phyloP scores from a whole-genome alignment of 2,113 vertebrate species.

The Epinephelus cyanopodus region DNA sequence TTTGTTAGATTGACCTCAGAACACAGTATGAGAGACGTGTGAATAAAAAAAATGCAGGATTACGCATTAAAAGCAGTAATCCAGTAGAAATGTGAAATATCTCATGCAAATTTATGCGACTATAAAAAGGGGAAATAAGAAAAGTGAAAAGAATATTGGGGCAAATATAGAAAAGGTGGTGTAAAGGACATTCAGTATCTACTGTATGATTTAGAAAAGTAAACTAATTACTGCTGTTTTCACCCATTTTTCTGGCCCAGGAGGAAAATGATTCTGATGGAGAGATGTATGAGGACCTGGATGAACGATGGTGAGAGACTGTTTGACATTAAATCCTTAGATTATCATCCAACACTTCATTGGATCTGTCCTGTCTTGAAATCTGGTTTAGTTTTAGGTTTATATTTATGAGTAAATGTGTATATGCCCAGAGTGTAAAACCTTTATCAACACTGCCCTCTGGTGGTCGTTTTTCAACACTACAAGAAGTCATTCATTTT shows the following conservation, averaged over 20 bases:
- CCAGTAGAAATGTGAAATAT: not conserved
- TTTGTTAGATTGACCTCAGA: not conserved
- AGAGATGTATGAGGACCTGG: conserved; percentile 93
- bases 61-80: too few species aligned
- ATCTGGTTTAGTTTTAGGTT: not conserved
- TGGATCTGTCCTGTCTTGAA: not conserved
- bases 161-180: not conserved
- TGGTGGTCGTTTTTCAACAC: conserved; percentile 45
- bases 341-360: not conserved
- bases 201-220: not conserved
- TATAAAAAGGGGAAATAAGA: not conserved
- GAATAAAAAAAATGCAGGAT: not conserved
- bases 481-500: conserved; percentile 8
- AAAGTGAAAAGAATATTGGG: not conserved
- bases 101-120: not conserved
- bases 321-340: not conserved
- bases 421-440: too few species aligned
- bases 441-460: conserved; percentile 8
- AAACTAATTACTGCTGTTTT: not conserved
- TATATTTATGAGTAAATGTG: not conserved
- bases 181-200: not conserved
- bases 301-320: conserved; percentile 85
- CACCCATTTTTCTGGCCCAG: conserved; percentile 34
- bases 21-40: not conserved
- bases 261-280: conserved; percentile 84